Conservation (phyloP, 2,888 invertebrate species). For the Aplocera efformata region DNA sequence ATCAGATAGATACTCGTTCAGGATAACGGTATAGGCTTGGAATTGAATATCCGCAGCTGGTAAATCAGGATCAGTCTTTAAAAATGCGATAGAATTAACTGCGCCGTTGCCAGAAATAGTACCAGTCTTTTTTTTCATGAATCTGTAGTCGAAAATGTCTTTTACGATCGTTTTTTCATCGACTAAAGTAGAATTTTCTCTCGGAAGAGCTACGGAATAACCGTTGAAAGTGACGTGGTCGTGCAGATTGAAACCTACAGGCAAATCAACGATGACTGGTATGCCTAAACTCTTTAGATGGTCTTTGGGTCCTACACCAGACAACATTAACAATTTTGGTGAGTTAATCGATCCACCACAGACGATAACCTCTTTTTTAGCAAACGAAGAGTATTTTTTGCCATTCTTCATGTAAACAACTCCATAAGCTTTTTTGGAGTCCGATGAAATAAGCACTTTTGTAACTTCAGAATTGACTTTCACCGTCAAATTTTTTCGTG, state of each 20-base stretch:
- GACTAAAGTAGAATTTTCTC: slow-evolving; percentile 67
- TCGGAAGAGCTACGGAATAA: slow-evolving; percentile 73
- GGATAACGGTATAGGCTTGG: slow-evolving; percentile 66
- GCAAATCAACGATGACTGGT: slow-evolving; percentile 45
- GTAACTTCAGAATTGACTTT: slow-evolving; percentile 74
- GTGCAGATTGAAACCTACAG: slow-evolving; percentile 62
- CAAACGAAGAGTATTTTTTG: slow-evolving; percentile 38
- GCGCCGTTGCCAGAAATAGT: slow-evolving; percentile 78
- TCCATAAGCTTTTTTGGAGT: slow-evolving; percentile 51
- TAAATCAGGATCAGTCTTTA: slow-evolving; percentile 67
- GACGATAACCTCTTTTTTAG: slow-evolving; percentile 57
- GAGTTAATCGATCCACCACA: slow-evolving; percentile 54
- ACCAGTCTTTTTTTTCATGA: slow-evolving; percentile 52
- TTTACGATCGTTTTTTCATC: slow-evolving; percentile 51
- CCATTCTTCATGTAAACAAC: slow-evolving; percentile 44
- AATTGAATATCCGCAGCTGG: slow-evolving; percentile 83
- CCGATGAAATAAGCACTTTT: slow-evolving; percentile 79
- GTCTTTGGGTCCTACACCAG: slow-evolving; percentile 57
- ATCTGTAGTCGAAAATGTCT: slow-evolving; percentile 58
- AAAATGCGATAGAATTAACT: slow-evolving; percentile 77
- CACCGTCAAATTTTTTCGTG: slow-evolving; percentile 70
- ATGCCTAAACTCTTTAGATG: slow-evolving; percentile 47
- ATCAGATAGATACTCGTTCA: slow-evolving; percentile 74
- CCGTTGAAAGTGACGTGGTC: slow-evolving; percentile 66
- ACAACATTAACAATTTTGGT: slow-evolving; percentile 59